These are phyloP conservation scores for Chloropsis hardwickii DNA, from an alignment of 2,113 vertebrate genomes.

Conservation along the genomic window DNA sequence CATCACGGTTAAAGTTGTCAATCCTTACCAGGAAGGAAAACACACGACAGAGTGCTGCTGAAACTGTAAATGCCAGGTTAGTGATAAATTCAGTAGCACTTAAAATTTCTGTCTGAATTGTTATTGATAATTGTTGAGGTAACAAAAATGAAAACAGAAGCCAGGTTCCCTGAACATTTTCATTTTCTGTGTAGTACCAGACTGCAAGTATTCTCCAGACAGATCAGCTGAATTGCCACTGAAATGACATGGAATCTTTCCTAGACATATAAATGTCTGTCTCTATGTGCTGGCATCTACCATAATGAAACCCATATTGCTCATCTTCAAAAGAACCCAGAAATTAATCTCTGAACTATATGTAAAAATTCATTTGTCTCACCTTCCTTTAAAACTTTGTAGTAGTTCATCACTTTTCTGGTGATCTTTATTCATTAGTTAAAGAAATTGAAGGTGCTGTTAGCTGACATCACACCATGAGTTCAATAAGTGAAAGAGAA, in stretches of 20 bases:
- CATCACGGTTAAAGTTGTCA: not conserved
- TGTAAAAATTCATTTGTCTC: not conserved
- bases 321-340: not conserved
- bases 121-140: not conserved
- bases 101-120: not conserved
- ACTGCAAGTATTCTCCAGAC: not conserved
- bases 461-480: constrained; percentile 39
- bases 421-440: constrained; percentile 45
- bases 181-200: not conserved
- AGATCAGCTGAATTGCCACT: not conserved
- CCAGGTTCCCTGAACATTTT: not conserved
- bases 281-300: not conserved
- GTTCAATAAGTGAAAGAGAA: constrained; percentile 60
- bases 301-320: not conserved
- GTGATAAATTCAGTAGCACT: not conserved
- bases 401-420: constrained; percentile 35
- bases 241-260: not conserved
- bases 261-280: not conserved
- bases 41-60: not conserved
- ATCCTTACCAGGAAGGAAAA: not conserved
- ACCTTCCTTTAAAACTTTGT: not conserved
- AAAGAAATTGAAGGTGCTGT: constrained; percentile 25
- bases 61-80: not conserved
- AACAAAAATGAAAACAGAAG: not conserved
- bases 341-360: not conserved